phyloP scores from a whole-genome alignment of 1,140 invertebrate species.

The Brachionus koreanus region DNA sequence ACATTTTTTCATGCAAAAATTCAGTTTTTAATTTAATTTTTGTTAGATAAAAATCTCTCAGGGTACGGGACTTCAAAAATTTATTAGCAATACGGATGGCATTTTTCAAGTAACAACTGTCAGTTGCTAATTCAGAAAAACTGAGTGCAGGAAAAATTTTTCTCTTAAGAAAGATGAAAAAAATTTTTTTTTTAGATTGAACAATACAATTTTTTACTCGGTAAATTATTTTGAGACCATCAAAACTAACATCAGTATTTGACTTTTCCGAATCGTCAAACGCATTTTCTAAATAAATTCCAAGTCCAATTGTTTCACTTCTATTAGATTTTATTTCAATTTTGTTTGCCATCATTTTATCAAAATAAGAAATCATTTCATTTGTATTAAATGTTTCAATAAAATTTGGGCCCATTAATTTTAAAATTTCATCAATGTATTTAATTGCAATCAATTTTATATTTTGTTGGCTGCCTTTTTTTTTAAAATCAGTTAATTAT shows the following conservation, averaged over 20 bases:
- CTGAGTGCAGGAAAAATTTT: neutral
- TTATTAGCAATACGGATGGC: neutral
- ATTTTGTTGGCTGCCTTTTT: no score
- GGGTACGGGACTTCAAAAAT: neutral
- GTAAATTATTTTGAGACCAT: no score
- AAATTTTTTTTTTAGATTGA: neutral
- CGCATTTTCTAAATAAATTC: neutral
- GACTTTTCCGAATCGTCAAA: no score
- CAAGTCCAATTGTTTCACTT: neutral
- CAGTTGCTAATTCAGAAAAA: neutral
- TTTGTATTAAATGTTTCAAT: neutral
- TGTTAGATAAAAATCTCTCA: neutral
- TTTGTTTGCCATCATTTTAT: neutral
- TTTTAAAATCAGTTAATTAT: no score
- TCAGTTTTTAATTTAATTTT: neutral
- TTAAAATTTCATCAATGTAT: neutral
- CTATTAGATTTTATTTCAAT: neutral
- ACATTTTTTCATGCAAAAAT: neutral
- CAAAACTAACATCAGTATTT: no score
- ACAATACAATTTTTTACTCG: neutral
- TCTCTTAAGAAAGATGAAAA: neutral
- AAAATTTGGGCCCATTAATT: neutral
- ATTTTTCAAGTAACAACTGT: neutral
- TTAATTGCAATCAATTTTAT: no score
- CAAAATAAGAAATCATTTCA: neutral